These are phyloP conservation scores for Tauraco hartlaubi DNA, from an alignment of 2,797 vertebrate genomes.

Conservation along the genomic window DNA sequence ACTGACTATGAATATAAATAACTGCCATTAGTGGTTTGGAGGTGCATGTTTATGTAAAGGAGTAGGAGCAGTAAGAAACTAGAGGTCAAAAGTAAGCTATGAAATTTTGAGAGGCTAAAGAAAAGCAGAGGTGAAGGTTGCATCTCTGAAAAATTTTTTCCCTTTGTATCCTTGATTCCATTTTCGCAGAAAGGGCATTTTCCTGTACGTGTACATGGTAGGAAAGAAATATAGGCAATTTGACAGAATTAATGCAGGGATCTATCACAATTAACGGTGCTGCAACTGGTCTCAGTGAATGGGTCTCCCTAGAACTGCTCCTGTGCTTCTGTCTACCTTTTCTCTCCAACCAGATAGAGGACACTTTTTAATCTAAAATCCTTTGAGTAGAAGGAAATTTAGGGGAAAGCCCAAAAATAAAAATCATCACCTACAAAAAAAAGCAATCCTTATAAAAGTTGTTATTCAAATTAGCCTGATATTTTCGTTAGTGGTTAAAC, in stretches of 20 bases:
- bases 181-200: neutral
- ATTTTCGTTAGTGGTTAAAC: neutral
- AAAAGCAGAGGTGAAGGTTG: neutral
- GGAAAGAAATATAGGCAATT: neutral
- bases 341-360: neutral
- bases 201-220: neutral
- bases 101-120: neutral
- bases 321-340: neutral
- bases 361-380: neutral
- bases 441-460: neutral
- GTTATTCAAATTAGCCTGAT: neutral
- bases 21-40: neutral
- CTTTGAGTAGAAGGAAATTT: neutral
- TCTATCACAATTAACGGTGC: neutral
- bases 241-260: neutral
- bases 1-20: neutral
- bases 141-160: neutral
- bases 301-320: neutral
- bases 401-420: neutral
- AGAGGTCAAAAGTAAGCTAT: neutral
- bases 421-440: neutral
- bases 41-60: neutral
- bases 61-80: neutral
- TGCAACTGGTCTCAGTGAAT: neutral
- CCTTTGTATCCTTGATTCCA: neutral